phyloP scores from a whole-genome alignment of 1,140 invertebrate species.

The Reticulitermes speratus region DNA sequence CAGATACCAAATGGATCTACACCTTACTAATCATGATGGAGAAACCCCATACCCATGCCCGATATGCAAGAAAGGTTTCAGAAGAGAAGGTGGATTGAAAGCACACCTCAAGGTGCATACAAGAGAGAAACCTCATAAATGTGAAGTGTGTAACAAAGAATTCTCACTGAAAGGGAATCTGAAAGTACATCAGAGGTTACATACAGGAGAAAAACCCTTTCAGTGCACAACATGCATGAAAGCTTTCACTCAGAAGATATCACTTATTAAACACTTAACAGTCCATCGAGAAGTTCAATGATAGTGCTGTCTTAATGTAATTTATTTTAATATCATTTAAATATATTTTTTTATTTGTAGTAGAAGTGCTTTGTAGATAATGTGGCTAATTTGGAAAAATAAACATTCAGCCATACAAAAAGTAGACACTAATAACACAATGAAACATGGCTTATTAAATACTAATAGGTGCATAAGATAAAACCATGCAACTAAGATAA shows the following conservation, averaged over 20 bases:
- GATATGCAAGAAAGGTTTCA: not conserved
- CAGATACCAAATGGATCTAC: not conserved
- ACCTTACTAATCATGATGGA: not conserved
- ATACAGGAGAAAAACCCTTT: conserved; percentile 11
- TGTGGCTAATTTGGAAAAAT: too few relatives aligned
- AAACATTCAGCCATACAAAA: too few relatives aligned
- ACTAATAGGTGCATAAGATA: too few relatives aligned
- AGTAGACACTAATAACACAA: too few relatives aligned
- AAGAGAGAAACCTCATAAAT: not conserved
- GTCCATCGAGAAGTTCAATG: not conserved
- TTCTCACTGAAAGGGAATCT: conserved; percentile 4
- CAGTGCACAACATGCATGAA: not conserved
- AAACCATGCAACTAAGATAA: too few relatives aligned
- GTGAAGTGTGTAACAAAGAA: not conserved
- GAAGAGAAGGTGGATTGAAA: not conserved
- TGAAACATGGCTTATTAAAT: too few relatives aligned
- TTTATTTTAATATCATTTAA: not conserved
- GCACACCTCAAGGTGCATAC: not conserved
- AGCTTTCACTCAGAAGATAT: conserved; percentile 6
- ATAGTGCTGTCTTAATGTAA: not conserved
- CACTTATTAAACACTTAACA: not conserved
- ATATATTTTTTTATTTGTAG: not conserved
- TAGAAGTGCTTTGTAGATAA: not conserved
- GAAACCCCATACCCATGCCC: conserved; percentile 7
- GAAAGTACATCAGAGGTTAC: not conserved